Evolutionary conservation across 2,888 invertebrate species (phyloP), one percentile per base, ranked within the genome.

Genomic region (Girardia tigrina): DNA sequence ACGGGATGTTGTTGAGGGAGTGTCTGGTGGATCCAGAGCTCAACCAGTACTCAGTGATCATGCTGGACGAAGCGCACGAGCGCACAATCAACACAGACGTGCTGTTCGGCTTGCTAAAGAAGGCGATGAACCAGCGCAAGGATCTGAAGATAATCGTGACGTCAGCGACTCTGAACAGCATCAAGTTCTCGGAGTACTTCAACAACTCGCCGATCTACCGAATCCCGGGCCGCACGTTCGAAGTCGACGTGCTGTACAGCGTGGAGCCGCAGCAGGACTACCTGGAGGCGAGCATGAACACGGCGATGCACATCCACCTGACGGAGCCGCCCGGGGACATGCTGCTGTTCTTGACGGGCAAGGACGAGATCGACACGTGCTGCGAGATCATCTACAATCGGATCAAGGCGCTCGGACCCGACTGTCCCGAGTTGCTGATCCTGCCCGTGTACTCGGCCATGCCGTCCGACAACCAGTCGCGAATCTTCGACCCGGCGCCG

Each of bases 51-150:
- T 90, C 92, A 0, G 90, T 94, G 0, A 93, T 99, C 78, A 98
- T 99, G 97, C 88, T 99, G 87, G 98, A 99, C 83, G 98, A 99
- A 84, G 98, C 98, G 42, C 98, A 99, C 86, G 98, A 99, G 85
- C 88, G 97, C 12, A 95, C 95, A 6, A 94, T 98, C 78, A 91
- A 95, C 85, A 99, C 98, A 0, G 98, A 99, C 84, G 97, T 99
- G 0, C 86, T 99, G 0, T 98, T 99, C 85, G 98, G 94, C 0
- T 79, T 84, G 14, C 80, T 84, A 69, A 85, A 85, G 78, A 80
- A 80, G 78, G 83, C 56, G n/a, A 23, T 23, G 20, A 56, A n/a
- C n/a, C 56, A 56, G 23, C 87, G 98, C 28, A 90, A 91, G 0
- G 97, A 97, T 82, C 85, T 98, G 36, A 99, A 99, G 83, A 86